Conservation (phyloP, 2,113 vertebrate genomes). For the Probosciger aterrimus region DNA sequence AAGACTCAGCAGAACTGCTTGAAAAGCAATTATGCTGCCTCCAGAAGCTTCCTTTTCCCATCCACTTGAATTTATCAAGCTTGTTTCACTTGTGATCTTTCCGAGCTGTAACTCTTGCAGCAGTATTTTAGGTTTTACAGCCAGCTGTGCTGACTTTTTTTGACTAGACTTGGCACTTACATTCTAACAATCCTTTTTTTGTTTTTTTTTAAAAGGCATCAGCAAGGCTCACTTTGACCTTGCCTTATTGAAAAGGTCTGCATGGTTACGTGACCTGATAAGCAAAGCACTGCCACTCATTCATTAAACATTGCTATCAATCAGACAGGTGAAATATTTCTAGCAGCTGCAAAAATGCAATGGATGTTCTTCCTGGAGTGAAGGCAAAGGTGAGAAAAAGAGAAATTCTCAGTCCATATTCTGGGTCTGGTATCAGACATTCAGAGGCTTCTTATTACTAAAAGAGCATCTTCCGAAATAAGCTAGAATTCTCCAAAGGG, state of each 20-base stretch:
- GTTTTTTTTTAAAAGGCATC: background rate
- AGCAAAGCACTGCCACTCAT: background rate
- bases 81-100: background rate
- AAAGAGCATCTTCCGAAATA: background rate
- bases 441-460: background rate
- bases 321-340: background rate
- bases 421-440: background rate
- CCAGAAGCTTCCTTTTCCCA: background rate
- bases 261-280: background rate
- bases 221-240: background rate
- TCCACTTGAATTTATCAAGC: background rate
- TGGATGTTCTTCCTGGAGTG: background rate
- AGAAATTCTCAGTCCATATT: background rate
- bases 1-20: background rate
- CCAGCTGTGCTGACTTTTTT: background rate
- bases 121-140: background rate
- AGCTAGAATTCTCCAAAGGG: background rate
- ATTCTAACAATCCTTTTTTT: background rate
- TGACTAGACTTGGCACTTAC: background rate
- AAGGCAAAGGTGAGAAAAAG: background rate
- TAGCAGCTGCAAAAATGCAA: background rate
- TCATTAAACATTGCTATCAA: constrained; percentile 13
- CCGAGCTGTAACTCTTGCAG: background rate
- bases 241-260: background rate
- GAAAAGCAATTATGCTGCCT: background rate